Evolutionary conservation across 2,797 vertebrate genomes (phyloP).

Genomic region (Sciurus vulgaris): DNA sequence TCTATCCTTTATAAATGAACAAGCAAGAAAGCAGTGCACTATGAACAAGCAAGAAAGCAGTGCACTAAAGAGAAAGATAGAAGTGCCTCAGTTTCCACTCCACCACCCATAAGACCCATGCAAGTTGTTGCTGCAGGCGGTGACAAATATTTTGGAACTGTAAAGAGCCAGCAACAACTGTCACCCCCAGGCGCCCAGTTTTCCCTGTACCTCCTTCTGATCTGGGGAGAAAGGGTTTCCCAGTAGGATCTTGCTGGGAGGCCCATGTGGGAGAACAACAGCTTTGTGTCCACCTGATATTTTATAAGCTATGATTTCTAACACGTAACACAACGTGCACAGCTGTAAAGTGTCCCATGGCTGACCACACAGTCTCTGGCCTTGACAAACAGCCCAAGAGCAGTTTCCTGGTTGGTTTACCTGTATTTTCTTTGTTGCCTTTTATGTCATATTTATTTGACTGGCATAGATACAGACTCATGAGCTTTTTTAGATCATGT

Average conservation of each 20-base stretch:
- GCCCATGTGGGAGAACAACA: accelerated
- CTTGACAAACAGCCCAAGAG: background rate
- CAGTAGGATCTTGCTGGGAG: background rate
- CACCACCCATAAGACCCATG: too few species aligned
- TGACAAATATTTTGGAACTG: too few species aligned
- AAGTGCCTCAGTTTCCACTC: too few species aligned
- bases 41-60: too few species aligned
- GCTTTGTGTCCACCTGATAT: accelerated
- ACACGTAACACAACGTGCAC: background rate
- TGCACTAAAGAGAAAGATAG: too few species aligned
- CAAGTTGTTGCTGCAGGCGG: too few species aligned
- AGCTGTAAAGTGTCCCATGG: background rate
- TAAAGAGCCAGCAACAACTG: too few species aligned
- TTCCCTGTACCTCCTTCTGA: background rate
- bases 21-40: too few species aligned
- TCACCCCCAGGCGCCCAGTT: accelerated
- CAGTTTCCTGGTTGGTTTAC: background rate
- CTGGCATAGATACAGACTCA: background rate
- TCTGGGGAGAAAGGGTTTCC: background rate
- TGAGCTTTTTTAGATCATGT: background rate
- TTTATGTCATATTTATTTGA: background rate
- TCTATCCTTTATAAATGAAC: too few species aligned
- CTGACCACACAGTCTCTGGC: background rate
- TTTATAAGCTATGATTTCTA: background rate
- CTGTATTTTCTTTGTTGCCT: background rate